Percentiles rank a stretch among this genome's conserved stretches.
These are phyloP conservation scores for Graptemys geographica DNA, from an alignment of 2,797 vertebrate genomes.

Conservation along the genomic window DNA sequence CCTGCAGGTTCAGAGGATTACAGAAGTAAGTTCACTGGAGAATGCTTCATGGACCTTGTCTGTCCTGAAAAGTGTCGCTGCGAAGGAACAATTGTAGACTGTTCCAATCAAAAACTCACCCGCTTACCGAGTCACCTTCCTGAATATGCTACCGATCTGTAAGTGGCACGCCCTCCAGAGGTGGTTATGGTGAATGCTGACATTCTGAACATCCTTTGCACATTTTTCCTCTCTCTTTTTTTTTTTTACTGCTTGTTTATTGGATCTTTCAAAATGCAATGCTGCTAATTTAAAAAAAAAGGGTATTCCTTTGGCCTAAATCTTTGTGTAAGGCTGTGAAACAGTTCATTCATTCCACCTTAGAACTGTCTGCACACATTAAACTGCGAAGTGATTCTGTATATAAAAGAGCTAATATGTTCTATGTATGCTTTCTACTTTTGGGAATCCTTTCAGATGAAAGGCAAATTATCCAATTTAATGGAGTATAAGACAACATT, in stretches of 20 bases:
- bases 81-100: conserved; percentile 96
- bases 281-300: not conserved
- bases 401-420: not conserved
- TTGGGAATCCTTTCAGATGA: not conserved
- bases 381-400: not conserved
- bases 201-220: not conserved
- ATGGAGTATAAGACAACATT: not conserved
- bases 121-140: conserved; percentile 91
- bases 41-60: conserved; percentile 95
- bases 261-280: not conserved
- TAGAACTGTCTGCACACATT: not conserved
- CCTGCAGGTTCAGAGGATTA: conserved; percentile 94
- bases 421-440: not conserved
- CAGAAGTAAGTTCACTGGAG: conserved; percentile 91
- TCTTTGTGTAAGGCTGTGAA: not conserved
- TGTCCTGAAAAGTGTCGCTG: conserved; percentile 97
- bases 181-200: rapidly evolving
- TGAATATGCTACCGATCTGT: conserved; percentile 95
- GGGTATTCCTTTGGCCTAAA: not conserved
- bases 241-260: not conserved
- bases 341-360: not conserved
- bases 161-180: conserved; percentile 71
- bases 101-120: conserved; percentile 94
- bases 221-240: not conserved
- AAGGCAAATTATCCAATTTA: not conserved